Evolutionary conservation across 2,797 vertebrate genomes (phyloP).

Genomic region (Taeniopygia guttata): DNA sequence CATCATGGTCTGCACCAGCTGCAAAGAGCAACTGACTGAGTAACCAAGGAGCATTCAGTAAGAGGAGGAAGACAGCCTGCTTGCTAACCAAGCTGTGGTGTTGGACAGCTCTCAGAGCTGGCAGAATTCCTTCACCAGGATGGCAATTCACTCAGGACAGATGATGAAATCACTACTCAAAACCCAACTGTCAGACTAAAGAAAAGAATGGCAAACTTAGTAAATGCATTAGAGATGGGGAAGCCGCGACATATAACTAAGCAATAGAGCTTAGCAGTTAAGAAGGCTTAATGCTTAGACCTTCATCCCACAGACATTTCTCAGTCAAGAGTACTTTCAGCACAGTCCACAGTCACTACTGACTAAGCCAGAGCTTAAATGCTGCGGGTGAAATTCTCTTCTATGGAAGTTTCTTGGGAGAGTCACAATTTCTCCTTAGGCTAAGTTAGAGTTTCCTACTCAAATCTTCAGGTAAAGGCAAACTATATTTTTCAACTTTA

Average conservation of each 20-base stretch:
- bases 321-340: neutral
- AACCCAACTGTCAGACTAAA: neutral
- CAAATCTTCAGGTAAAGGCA: neutral
- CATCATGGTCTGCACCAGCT: neutral
- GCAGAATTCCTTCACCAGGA: neutral
- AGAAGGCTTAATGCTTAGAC: slow-evolving; percentile 19
- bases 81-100: neutral
- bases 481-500: neutral
- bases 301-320: slow-evolving; percentile 10
- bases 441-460: neutral
- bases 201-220: neutral
- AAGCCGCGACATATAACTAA: neutral
- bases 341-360: neutral
- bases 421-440: neutral
- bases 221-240: neutral
- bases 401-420: neutral
- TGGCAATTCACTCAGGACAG: neutral
- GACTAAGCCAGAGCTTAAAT: neutral
- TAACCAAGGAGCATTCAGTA: neutral
- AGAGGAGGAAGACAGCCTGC: neutral
- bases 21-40: neutral
- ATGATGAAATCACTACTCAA: neutral
- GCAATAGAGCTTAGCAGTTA: neutral
- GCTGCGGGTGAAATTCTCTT: neutral
- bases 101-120: slow-evolving; percentile 21